phyloP scores from a whole-genome alignment of 2,113 vertebrate genomes.

The Notechis scutatus region DNA sequence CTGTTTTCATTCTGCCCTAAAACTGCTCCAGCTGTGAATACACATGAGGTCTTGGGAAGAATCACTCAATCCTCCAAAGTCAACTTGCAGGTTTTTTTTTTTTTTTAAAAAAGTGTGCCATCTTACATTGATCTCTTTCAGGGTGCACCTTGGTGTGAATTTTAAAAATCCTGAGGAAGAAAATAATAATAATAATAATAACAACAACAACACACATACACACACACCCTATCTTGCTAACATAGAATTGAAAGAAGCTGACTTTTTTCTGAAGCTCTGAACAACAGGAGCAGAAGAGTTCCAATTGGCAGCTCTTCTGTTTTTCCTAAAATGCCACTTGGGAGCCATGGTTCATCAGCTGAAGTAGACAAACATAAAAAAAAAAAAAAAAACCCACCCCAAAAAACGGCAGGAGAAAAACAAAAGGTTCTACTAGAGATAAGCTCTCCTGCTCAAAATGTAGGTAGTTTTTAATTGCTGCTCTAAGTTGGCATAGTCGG shows the following conservation, averaged over 20 bases:
- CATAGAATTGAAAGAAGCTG: background rate
- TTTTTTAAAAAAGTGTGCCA: background rate
- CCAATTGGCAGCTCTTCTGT: background rate
- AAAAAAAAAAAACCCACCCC: too few species aligned
- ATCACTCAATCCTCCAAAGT: background rate
- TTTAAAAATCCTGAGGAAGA: background rate
- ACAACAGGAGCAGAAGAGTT: background rate
- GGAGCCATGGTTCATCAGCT: background rate
- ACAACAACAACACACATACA: too few species aligned
- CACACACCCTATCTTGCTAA: background rate
- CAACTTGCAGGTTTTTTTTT: background rate
- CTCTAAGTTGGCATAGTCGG: background rate
- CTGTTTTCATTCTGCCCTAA: background rate
- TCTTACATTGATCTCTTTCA: background rate
- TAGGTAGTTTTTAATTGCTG: background rate
- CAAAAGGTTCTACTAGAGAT: background rate
- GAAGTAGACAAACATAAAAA: background rate
- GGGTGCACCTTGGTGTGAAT: background rate
- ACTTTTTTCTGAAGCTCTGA: background rate
- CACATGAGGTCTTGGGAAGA: background rate
- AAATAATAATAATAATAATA: background rate
- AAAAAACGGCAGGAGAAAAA: background rate
- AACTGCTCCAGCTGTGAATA: background rate
- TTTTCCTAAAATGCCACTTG: background rate
- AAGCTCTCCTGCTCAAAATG: too few species aligned